Evolutionary conservation across 2,113 vertebrate genomes (phyloP).

Genomic region (Gymnorhina tibicen): DNA sequence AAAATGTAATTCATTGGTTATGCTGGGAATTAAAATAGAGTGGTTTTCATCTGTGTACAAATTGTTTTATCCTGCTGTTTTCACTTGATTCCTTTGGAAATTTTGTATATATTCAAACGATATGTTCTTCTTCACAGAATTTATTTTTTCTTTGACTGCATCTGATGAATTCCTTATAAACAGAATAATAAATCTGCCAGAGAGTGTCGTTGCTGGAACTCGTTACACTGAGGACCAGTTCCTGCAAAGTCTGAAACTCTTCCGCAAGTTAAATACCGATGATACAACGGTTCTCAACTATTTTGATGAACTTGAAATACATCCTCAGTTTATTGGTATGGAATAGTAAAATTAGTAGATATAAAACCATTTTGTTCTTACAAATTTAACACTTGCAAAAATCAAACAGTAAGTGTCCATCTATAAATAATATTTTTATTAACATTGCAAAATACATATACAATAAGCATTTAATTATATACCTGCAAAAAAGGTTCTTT

Average conservation of each 20-base stretch:
- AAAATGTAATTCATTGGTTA: background rate
- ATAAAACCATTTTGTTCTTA: background rate
- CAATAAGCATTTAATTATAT: background rate
- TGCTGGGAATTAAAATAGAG: background rate
- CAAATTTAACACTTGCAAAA: background rate
- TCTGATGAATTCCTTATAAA: conserved; percentile 84
- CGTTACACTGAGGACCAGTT: conserved; percentile 81
- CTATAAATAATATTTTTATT: background rate
- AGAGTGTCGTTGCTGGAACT: conserved; percentile 76
- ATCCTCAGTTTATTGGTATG: conserved; percentile 80
- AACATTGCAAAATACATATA: background rate
- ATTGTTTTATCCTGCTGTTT: background rate
- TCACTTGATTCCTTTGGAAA: background rate
- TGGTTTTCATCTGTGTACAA: background rate
- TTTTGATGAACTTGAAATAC: conserved; percentile 85
- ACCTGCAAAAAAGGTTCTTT: background rate
- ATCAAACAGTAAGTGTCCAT: background rate
- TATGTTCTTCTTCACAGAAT: conserved; percentile 72
- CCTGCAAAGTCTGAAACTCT: conserved; percentile 68
- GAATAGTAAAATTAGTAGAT: background rate
- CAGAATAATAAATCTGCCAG: conserved; percentile 85
- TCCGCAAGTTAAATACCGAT: conserved; percentile 72
- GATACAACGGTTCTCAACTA: conserved; percentile 82
- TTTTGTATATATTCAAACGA: background rate
- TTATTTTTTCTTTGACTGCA: conserved; percentile 81